These are phyloP conservation scores for Bicyclus anynana DNA, from an alignment of 1,140 invertebrate species.

Conservation along the genomic window DNA sequence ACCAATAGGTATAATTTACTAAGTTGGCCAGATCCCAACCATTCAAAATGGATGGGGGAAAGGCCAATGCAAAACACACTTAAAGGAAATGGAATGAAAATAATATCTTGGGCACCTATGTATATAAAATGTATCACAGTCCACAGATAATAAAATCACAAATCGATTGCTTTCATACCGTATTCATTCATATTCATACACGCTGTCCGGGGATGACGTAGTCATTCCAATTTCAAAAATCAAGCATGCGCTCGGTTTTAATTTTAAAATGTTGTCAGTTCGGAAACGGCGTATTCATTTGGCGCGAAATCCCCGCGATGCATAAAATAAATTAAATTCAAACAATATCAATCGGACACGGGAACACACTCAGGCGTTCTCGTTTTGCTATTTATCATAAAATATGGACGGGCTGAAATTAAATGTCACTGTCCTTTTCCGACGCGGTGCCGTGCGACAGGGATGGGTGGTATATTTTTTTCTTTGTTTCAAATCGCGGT, in stretches of 20 bases:
- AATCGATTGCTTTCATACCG: constrained; percentile 5
- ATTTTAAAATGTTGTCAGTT: constrained; percentile 43
- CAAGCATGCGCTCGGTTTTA: constrained; percentile 32
- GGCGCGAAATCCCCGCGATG: constrained; percentile 43
- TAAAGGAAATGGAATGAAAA: too few relatives aligned
- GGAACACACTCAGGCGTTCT: constrained; percentile 56
- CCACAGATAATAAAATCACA: constrained; percentile 1
- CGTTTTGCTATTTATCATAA: constrained; percentile 65
- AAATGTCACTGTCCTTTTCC: constrained; percentile 37
- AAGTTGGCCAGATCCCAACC: too few relatives aligned
- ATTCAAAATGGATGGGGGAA: too few relatives aligned
- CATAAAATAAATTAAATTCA: constrained; percentile 65
- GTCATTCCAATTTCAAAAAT: constrained; percentile 50
- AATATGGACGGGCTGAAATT: constrained; percentile 55
- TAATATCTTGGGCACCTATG: too few relatives aligned
- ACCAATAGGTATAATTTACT: too few relatives aligned
- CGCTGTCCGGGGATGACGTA: constrained; percentile 36
- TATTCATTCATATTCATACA: constrained; percentile 31
- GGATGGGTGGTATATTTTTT: constrained; percentile 33
- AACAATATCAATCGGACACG: constrained; percentile 67
- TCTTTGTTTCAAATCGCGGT: constrained; percentile 52
- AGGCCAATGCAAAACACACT: constrained; percentile 12
- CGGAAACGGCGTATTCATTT: constrained; percentile 52
- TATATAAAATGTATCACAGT: background rate
- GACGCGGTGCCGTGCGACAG: constrained; percentile 23